Base-by-base conservation (phyloP, 2,113 vertebrate genomes). In the Ailuropoda melanoleuca region DNA sequence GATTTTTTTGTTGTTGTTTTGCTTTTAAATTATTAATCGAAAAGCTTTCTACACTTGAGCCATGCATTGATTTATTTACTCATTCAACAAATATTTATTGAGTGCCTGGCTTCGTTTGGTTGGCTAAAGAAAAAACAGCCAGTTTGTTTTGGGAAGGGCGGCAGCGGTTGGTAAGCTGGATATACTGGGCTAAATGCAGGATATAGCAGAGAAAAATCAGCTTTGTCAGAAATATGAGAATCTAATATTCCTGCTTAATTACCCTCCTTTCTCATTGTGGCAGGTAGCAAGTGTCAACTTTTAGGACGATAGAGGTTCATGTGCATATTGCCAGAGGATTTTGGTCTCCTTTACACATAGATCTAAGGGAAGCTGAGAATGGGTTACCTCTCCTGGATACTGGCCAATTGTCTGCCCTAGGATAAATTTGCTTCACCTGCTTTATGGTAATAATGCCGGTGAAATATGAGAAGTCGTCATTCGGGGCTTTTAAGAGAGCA, bases 1-100 rank as follows among this genome's bases (percentile, higher is more conserved):
- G 34, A 4, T 75, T 66, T 87, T n/a, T 86, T 62, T 84, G 34
- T 88, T 86, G 53, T 64, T 50, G 46, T 75, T 94, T 96, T 97
- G 29, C 68, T 84, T 90, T 88, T 90, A 72, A 80, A 77, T 95
- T 72, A 81, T 56, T 81, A 29, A 74, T 74, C 75, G 26, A 81
- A 92, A 97, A 84, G 53, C 15, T 88, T 89, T 96, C 56, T 58
- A 50, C 12, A 19, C 39, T 58, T 80, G 66, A 95, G 17, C 29
- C 62, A 46, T 19, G 34, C 43, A 24, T 48, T 39, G 93, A 56
- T 92, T 83, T 37, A 62, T 53, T 91, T 39, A 68, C 66, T 56
- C 58, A 58, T 21, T 90, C 31, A 68, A 56, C 46, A 62, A 24
- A 37, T 92, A 55, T 55, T 92, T 81, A 58, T 37, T 74, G n/a